These are phyloP conservation scores for Trisateles emortualis DNA, from an alignment of 2,888 invertebrate genomes.

Conservation along the genomic window DNA sequence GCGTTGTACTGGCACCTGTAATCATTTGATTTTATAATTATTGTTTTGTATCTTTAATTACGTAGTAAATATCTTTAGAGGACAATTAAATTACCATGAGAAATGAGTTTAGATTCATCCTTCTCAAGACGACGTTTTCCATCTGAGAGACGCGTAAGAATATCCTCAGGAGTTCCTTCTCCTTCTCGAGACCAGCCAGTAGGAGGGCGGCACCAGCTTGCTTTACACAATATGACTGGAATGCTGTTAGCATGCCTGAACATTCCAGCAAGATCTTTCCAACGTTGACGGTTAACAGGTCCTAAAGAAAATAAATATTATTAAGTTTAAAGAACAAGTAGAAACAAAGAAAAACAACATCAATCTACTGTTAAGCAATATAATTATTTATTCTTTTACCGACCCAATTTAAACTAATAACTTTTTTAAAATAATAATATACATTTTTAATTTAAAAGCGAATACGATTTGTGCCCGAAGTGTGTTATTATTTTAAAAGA, in stretches of 20 bases:
- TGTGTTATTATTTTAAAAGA: too few species aligned
- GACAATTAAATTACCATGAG: slow-evolving; percentile 90
- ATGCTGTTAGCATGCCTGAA: slow-evolving; percentile 96
- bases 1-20: slow-evolving; percentile 96
- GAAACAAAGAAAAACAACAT: too few species aligned
- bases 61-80: not conserved
- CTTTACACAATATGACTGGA: slow-evolving; percentile 97
- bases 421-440: too few species aligned
- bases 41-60: not conserved
- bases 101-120: slow-evolving; percentile 99
- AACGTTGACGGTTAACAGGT: slow-evolving; percentile 95
- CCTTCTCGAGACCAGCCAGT: slow-evolving; percentile 96
- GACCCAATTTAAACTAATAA: too few species aligned
- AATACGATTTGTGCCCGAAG: too few species aligned
- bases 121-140: slow-evolving; percentile 96
- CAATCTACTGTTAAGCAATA: too few species aligned
- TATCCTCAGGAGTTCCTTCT: slow-evolving; percentile 96
- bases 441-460: too few species aligned
- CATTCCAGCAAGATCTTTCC: slow-evolving; percentile 96
- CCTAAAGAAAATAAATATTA: slow-evolving; percentile 71
- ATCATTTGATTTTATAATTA: not conserved
- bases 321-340: not conserved
- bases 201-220: slow-evolving; percentile 96
- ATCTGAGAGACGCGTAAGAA: slow-evolving; percentile 98
- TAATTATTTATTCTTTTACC: too few species aligned